phyloP scores from a whole-genome alignment of 2,113 vertebrate species.

The Pogona vitticeps region DNA sequence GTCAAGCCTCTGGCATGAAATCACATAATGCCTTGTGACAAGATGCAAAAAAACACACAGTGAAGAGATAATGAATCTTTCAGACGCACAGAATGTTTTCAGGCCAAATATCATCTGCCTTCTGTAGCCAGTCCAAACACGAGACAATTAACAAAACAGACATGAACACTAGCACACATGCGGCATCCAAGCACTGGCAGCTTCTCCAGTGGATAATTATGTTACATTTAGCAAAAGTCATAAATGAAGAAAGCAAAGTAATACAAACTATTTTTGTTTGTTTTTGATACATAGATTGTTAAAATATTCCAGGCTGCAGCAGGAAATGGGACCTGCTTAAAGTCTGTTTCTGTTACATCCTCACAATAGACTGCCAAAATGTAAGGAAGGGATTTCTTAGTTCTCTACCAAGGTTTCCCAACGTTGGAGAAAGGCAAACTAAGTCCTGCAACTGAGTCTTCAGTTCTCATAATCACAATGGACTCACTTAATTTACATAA shows the following conservation, averaged over 20 bases:
- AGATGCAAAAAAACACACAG: slow-evolving; percentile 57
- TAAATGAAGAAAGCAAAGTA: slow-evolving; percentile 9
- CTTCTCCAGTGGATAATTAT: slow-evolving; percentile 12
- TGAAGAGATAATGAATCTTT: slow-evolving; percentile 62
- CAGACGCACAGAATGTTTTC: slow-evolving; percentile 48
- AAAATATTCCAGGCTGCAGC: background rate
- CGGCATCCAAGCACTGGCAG: slow-evolving; percentile 8
- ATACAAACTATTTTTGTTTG: background rate
- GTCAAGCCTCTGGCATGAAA: slow-evolving; percentile 37
- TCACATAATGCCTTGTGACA: slow-evolving; percentile 48
- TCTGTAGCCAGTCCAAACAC: slow-evolving; percentile 50
- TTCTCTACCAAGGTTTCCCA: background rate
- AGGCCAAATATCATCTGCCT: slow-evolving; percentile 60
- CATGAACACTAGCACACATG: slow-evolving; percentile 16
- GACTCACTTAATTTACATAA: background rate
- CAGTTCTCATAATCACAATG: background rate
- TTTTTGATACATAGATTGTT: background rate
- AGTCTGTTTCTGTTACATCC: background rate
- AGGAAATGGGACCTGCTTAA: background rate
- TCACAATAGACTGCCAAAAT: background rate
- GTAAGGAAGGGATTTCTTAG: background rate
- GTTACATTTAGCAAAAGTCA: slow-evolving; percentile 1
- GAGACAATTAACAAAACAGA: slow-evolving; percentile 25
- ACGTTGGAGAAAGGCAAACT: background rate
- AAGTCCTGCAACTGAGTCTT: background rate